These are phyloP conservation scores for Diadumene lineata DNA, from an alignment of 92 coral and sea anemone species.

Conservation along the genomic window DNA sequence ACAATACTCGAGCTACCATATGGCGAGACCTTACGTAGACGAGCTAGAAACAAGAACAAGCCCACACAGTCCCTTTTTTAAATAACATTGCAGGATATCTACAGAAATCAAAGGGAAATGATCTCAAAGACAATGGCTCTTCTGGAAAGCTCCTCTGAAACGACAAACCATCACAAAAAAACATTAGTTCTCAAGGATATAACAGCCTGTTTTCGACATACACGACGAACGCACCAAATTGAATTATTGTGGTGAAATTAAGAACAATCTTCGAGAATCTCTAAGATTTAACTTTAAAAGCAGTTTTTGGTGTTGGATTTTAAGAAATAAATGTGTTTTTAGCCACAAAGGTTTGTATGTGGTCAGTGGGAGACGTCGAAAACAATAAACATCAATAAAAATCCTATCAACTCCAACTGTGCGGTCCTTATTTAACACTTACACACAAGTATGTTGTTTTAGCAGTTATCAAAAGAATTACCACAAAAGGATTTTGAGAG, in stretches of 20 bases:
- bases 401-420: not conserved
- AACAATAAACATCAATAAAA: not conserved
- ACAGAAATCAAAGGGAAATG: not conserved
- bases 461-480: not conserved
- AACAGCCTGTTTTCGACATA: not conserved
- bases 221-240: too few relatives aligned
- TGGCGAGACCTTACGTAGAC: not conserved
- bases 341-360: not conserved
- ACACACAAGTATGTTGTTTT: not conserved
- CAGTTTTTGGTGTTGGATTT: not conserved
- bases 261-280: too few relatives aligned
- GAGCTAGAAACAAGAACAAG: not conserved
- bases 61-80: not conserved
- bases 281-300: too few relatives aligned
- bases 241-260: too few relatives aligned
- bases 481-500: not conserved
- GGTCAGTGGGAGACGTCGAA: not conserved
- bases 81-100: conserved; percentile 4
- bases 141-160: not conserved
- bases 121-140: not conserved
- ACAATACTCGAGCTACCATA: too few relatives aligned
- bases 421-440: not conserved
- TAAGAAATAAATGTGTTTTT: not conserved
- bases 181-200: not conserved
- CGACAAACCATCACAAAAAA: not conserved